Conservation (phyloP, 23 tunicate species). For the Botrylloides violaceus region DNA sequence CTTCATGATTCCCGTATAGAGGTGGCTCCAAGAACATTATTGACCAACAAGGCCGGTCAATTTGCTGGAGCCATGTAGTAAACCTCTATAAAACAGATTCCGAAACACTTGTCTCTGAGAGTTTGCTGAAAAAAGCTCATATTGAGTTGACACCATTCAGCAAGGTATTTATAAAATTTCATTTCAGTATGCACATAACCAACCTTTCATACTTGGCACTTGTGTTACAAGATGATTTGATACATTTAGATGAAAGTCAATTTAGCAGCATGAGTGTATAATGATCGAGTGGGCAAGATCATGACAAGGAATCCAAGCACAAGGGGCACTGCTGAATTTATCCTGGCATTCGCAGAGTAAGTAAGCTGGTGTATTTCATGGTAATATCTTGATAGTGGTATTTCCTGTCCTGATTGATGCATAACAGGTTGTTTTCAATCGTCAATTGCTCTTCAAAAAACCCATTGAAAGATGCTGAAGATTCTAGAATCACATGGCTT, state of each 20-base stretch:
- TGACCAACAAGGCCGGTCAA: background rate
- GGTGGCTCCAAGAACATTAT: constrained; percentile 5
- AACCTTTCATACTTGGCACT: no score
- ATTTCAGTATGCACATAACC: no score
- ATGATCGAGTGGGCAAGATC: constrained; percentile 17
- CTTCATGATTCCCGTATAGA: constrained; percentile 11
- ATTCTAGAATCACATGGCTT: constrained; percentile 3
- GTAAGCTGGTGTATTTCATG: background rate
- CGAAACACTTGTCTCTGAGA: background rate
- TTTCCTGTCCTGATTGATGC: background rate
- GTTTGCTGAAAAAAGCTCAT: constrained; percentile 7
- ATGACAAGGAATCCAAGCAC: background rate
- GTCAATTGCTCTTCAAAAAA: constrained; percentile 12
- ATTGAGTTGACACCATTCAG: background rate
- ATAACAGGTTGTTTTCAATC: constrained; percentile 17
- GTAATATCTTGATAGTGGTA: background rate
- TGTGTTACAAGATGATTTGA: no score
- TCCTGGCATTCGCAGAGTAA: constrained; percentile 15
- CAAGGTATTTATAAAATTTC: no score
- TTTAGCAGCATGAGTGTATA: constrained; percentile 14
- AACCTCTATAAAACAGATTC: constrained; percentile 3
- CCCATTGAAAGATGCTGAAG: background rate
- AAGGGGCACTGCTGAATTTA: constrained; percentile 22
- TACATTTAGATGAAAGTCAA: constrained; percentile 23
- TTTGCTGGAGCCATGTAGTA: no score